A percentile compares a stretch with the other conserved stretches of the same genome.
Conservation (phyloP, 1,140 invertebrate species). For the Neocloeon triangulifer region DNA sequence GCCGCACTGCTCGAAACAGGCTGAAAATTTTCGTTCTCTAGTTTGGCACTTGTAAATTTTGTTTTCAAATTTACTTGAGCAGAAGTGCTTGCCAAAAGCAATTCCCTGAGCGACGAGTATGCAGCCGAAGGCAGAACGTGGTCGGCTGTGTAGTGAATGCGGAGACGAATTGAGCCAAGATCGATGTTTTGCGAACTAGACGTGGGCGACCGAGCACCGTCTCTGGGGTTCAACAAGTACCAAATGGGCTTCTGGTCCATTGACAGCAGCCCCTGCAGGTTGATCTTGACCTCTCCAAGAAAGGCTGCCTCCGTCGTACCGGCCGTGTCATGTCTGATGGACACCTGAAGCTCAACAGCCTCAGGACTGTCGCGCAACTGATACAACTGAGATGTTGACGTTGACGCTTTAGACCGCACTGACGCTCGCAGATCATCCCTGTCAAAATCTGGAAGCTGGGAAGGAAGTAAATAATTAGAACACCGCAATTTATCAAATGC, state of each 20-base stretch:
- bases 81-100: slow-evolving; percentile 50
- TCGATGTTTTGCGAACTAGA: slow-evolving; percentile 32
- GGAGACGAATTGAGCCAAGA: slow-evolving; percentile 59
- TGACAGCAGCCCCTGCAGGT: slow-evolving; percentile 23
- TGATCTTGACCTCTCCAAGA: slow-evolving; percentile 64
- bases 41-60: too few species aligned
- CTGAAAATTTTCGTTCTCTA: too few species aligned
- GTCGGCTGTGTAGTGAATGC: slow-evolving; percentile 70
- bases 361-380: too few species aligned
- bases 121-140: slow-evolving; percentile 61
- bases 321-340: slow-evolving; percentile 63
- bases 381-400: too few species aligned
- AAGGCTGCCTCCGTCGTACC: slow-evolving; percentile 51
- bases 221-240: background rate
- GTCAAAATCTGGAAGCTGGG: too few species aligned
- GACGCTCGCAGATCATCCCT: too few species aligned
- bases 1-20: slow-evolving; percentile 66
- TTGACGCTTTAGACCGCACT: too few species aligned
- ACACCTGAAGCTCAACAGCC: slow-evolving; percentile 39
- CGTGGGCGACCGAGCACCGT: slow-evolving; percentile 16
- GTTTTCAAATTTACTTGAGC: slow-evolving; percentile 32
- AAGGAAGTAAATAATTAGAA: too few species aligned
- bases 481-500: too few species aligned
- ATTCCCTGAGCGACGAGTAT: slow-evolving; percentile 49
- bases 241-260: slow-evolving; percentile 4